phyloP scores from a whole-genome alignment of 2,888 invertebrate species.

The Camponotus fellah region DNA sequence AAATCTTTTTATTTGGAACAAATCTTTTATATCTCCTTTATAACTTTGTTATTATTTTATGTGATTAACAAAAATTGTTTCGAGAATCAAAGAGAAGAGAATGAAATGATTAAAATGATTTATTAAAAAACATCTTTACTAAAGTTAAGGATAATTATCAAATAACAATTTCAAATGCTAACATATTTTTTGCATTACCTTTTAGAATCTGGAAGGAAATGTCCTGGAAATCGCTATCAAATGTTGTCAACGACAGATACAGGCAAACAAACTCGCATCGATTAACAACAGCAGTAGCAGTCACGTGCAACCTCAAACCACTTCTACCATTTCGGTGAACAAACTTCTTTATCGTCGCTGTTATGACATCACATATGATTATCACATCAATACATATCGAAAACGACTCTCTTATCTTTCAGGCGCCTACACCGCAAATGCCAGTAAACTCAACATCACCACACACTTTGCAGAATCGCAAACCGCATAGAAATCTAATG shows the following conservation, averaged over 20 bases:
- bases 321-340: conserved; percentile 76
- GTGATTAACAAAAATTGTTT: neutral
- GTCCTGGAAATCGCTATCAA: conserved; percentile 90
- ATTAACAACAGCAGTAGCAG: conserved; percentile 75
- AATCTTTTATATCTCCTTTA: neutral
- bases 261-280: conserved; percentile 88
- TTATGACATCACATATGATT: neutral
- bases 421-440: conserved; percentile 63
- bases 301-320: conserved; percentile 65
- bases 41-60: neutral
- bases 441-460: conserved; percentile 68
- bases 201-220: conserved; percentile 88
- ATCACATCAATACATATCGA: neutral
- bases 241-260: conserved; percentile 90
- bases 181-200: neutral
- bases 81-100: neutral
- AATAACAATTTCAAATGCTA: conserved; percentile 11
- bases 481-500: conserved; percentile 76
- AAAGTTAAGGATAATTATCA: neutral
- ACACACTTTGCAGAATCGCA: conserved; percentile 75
- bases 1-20: neutral
- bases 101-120: neutral
- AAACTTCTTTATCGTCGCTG: too few relatives aligned
- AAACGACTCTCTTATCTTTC: neutral
- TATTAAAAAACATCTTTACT: neutral